Base-by-base conservation (phyloP, 2,888 invertebrate species). In the Diarsia brunnea region DNA sequence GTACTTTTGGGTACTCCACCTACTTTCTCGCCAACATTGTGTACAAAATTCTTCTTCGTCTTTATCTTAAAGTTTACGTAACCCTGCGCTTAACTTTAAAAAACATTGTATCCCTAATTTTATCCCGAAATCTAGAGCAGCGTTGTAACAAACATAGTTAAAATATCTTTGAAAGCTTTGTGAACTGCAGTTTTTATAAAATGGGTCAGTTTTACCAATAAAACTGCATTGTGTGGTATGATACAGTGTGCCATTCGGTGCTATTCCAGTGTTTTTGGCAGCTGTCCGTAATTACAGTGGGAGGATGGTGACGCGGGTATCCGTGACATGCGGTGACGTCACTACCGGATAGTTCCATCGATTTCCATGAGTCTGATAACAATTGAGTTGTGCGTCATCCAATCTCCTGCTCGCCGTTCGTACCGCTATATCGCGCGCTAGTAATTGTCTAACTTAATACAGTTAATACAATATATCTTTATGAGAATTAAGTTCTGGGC, bases 361-460 rank as follows among this genome's bases (percentile, higher is more conserved):
- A 91, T 90, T 89, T 87, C 84, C 86, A 83, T 83, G 81, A 84
- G 80, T 83, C 88, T 87, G 89, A 90, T 90, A 89, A 88, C 85
- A 84, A 87, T 79, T 77, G 85, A 82, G 82, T 81, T 69, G 81
- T 88, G 86, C 85, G 88, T 87, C 86, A 81, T 85, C 86, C 86
- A 89, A 89, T 89, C 87, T 88, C 85, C 73, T 84, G 73, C 74
- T 69, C 63, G 55, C 84, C 85, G 84, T 77, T 77, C 79, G 82
- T 76, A 78, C 79, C 81, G 63, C 58, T 87, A 86, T 90, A 89
- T 89, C 89, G 85, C 58, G 73, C 73, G 74, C 75, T 87, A 76
- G 80, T 80, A 82, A 87, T 89, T 85, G 87, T 85, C 73, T 76
- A 69, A 81, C 74, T 61, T 79, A 68, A 85, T 75, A 75, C 38